Evolutionary conservation across 2,797 vertebrate genomes (phyloP).

Genomic region (Sitta carolinensis): DNA sequence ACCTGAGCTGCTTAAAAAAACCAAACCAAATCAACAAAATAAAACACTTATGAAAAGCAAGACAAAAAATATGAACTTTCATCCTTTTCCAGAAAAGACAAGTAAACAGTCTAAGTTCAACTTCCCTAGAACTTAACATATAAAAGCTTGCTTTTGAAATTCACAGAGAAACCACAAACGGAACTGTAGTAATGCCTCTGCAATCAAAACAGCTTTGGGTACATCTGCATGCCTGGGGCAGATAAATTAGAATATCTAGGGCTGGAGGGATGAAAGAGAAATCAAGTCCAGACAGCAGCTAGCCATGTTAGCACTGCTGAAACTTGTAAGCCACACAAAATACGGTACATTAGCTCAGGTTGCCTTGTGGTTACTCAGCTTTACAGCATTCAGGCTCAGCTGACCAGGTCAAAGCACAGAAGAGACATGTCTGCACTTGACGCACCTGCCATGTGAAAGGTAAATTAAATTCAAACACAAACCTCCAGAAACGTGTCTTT

Average conservation of each 20-base stretch:
- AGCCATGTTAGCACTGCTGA: background rate
- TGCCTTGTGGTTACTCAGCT: conserved; percentile 2
- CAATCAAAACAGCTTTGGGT: conserved; percentile 47
- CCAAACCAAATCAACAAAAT: background rate
- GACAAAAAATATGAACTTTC: background rate
- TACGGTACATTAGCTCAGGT: background rate
- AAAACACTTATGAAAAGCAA: background rate
- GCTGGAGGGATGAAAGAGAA: conserved; percentile 21
- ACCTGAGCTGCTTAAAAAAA: background rate
- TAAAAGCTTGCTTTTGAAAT: conserved; percentile 58
- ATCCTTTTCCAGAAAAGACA: background rate
- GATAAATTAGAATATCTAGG: conserved; percentile 36
- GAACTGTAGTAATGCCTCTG: conserved; percentile 57
- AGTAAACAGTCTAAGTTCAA: conserved; percentile 33
- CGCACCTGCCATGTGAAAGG: background rate
- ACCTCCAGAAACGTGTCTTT: conserved; percentile 36
- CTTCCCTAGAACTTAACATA: conserved; percentile 18
- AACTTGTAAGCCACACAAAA: background rate
- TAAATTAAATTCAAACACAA: conserved; percentile 43
- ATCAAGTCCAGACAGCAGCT: conserved; percentile 39
- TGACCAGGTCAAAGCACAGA: conserved; percentile 39
- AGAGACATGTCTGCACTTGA: conserved; percentile 38
- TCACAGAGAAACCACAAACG: conserved; percentile 42
- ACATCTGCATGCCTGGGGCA: conserved; percentile 24
- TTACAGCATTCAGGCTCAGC: background rate